Percentiles rank a stretch among this genome's conserved stretches.
Conservation (phyloP, 2,888 invertebrate genomes). For the Chelonus formosanus region DNA sequence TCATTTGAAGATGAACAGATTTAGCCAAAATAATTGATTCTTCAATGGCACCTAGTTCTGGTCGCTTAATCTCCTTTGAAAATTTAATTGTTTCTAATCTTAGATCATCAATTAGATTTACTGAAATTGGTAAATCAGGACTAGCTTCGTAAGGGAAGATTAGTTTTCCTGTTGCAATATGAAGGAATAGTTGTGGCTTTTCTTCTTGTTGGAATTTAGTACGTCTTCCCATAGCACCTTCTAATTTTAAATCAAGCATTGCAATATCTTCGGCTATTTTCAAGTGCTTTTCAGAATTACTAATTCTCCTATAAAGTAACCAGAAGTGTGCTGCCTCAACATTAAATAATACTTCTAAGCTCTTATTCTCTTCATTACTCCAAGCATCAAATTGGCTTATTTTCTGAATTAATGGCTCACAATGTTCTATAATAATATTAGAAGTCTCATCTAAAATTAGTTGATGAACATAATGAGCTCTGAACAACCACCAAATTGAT, state of each 20-base stretch:
- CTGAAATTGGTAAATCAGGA: slow-evolving; percentile 71
- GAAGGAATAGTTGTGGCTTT: slow-evolving; percentile 83
- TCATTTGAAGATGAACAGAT: slow-evolving; percentile 76
- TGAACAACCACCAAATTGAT: slow-evolving; percentile 74
- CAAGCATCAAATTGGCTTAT: slow-evolving; percentile 38
- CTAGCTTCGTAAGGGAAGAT: slow-evolving; percentile 64
- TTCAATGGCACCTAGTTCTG: slow-evolving; percentile 73
- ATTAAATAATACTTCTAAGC: slow-evolving; percentile 64
- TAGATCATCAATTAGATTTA: slow-evolving; percentile 86
- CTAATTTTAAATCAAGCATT: slow-evolving; percentile 74
- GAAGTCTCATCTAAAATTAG: slow-evolving; percentile 79
- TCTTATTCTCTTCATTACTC: slow-evolving; percentile 39
- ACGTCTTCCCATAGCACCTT: slow-evolving; percentile 86
- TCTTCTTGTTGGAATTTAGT: slow-evolving; percentile 87
- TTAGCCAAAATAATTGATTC: slow-evolving; percentile 82
- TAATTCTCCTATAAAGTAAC: slow-evolving; percentile 77
- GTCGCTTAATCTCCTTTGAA: slow-evolving; percentile 69
- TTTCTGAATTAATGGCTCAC: slow-evolving; percentile 68
- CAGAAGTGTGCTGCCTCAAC: slow-evolving; percentile 74
- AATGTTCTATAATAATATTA: slow-evolving; percentile 71
- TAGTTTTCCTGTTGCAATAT: slow-evolving; percentile 68
- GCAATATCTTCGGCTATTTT: slow-evolving; percentile 71
- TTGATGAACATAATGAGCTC: slow-evolving; percentile 80
- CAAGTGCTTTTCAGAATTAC: slow-evolving; percentile 75
- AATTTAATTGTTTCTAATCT: slow-evolving; percentile 82